A percentile compares a stretch with the other conserved stretches of the same genome.
Conservation (phyloP, 2,888 invertebrate species). For the Platycnemis pennipes region DNA sequence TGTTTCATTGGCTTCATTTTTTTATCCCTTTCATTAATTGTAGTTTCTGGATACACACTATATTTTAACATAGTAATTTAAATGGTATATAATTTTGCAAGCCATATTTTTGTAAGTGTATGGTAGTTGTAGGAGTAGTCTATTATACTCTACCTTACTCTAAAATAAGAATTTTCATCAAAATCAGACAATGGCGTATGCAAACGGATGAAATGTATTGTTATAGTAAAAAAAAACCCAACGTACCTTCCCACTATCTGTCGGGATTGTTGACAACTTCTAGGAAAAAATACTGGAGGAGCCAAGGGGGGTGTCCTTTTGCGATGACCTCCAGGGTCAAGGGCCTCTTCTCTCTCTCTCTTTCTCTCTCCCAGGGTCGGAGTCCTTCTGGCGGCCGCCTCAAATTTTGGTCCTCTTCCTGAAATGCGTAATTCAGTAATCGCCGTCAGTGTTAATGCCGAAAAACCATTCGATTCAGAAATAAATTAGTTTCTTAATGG, state of each 20-base stretch:
- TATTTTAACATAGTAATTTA: too few species aligned
- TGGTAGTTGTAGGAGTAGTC: too few species aligned
- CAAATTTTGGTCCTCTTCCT: background rate
- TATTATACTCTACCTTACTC: too few species aligned
- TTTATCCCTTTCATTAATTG: too few species aligned
- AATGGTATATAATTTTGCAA: too few species aligned
- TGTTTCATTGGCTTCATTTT: too few species aligned
- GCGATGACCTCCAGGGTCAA: background rate
- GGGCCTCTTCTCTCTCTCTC: background rate
- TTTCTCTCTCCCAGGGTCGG: too few species aligned
- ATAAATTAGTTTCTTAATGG: background rate
- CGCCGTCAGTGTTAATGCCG: background rate
- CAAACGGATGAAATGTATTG: too few species aligned
- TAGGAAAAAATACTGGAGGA: background rate
- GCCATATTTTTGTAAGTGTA: too few species aligned
- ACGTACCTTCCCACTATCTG: slow-evolving; percentile 10
- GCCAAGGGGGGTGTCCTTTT: background rate
- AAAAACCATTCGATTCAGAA: background rate
- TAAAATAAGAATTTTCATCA: too few species aligned
- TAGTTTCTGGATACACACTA: too few species aligned
- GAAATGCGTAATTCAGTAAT: background rate
- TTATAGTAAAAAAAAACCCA: background rate
- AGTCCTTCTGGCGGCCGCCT: background rate
- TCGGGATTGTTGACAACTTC: background rate
- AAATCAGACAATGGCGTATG: too few species aligned